phyloP scores from a whole-genome alignment of 2,113 vertebrate genomes.

The Sylvietta virens region DNA sequence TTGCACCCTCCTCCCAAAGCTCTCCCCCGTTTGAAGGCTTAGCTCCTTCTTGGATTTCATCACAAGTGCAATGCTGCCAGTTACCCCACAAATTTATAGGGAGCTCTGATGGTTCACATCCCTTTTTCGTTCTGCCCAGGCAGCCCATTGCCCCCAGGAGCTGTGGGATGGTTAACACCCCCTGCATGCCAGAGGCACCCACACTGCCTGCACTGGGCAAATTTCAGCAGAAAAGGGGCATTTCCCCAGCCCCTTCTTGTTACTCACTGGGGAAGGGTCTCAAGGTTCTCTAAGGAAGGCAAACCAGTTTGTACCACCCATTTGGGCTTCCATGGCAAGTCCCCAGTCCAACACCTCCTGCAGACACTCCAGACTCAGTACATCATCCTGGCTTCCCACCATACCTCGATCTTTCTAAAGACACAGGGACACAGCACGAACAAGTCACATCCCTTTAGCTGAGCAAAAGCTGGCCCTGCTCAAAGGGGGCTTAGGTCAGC shows the following conservation, averaged over 20 bases:
- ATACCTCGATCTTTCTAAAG: accelerated
- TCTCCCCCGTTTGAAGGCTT: background rate
- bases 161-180: background rate
- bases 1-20: background rate
- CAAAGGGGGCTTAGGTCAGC: background rate
- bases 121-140: background rate
- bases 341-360: background rate
- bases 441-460: background rate
- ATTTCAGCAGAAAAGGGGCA: background rate
- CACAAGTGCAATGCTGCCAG: background rate
- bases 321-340: background rate
- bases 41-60: conserved; percentile 45
- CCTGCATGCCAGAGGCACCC: background rate
- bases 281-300: background rate
- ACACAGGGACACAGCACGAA: accelerated
- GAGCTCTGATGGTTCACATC: background rate
- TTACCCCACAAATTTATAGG: background rate
- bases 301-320: background rate
- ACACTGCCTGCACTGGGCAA: background rate
- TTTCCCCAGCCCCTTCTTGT: background rate
- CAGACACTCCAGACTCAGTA: too few relatives aligned
- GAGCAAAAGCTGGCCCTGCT: background rate
- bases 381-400: background rate
- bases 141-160: background rate
- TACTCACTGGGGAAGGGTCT: background rate